Evolutionary conservation across 2,888 invertebrate genomes (phyloP).

Genomic region (Alentia gelatinosa): DNA sequence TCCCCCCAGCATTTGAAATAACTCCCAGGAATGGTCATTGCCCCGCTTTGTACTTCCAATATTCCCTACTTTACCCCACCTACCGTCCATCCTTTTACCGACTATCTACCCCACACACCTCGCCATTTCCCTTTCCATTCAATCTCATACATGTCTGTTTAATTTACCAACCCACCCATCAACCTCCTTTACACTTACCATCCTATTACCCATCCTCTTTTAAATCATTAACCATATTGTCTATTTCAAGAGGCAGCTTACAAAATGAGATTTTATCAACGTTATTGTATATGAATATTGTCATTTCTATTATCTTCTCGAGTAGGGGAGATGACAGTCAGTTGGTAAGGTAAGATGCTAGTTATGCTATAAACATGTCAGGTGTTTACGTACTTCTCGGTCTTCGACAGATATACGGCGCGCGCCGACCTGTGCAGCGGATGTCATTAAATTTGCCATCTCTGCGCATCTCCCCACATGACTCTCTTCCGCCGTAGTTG

Average conservation of each 20-base stretch:
- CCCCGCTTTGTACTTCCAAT: too few species aligned
- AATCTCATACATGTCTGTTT: not conserved
- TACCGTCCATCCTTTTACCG: too few species aligned
- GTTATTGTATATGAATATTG: not conserved
- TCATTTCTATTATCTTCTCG: not conserved
- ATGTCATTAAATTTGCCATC: not conserved
- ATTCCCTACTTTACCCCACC: too few species aligned
- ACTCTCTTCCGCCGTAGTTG: slow-evolving; percentile 2
- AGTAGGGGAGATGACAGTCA: not conserved
- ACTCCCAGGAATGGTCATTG: too few species aligned
- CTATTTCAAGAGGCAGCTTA: not conserved
- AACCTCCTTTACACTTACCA: not conserved
- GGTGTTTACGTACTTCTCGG: not conserved
- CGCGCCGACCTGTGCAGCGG: not conserved
- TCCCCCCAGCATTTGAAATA: too few species aligned
- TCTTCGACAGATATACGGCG: not conserved
- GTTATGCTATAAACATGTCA: too few species aligned
- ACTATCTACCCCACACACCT: too few species aligned
- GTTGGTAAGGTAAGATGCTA: not conserved
- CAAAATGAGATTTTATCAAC: not conserved
- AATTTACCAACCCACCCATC: not conserved
- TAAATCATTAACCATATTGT: not conserved
- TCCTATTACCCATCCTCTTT: not conserved
- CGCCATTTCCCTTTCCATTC: too few species aligned
- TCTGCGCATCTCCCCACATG: not conserved